phyloP scores from a whole-genome alignment of 1,140 invertebrate genomes.

The Metopolophium dirhodum region DNA sequence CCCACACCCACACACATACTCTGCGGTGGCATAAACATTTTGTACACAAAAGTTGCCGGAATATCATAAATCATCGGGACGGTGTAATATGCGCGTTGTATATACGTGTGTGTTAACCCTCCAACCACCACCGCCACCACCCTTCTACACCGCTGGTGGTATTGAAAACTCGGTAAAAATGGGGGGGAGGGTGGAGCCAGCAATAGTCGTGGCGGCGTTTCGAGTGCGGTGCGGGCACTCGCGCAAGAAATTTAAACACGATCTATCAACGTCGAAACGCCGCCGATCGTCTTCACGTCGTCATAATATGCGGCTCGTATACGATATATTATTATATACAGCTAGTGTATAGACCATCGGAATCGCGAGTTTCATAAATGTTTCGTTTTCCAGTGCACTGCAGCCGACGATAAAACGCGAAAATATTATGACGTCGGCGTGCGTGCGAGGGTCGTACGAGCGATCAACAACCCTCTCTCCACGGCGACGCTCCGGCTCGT shows the following conservation, averaged over 20 bases:
- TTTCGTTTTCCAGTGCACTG: not conserved
- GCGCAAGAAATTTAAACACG: slow-evolving; percentile 14
- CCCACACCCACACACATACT: not conserved
- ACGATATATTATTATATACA: not conserved
- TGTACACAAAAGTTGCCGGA: slow-evolving; percentile 29
- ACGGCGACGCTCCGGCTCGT: too few relatives aligned
- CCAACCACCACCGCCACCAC: too few relatives aligned
- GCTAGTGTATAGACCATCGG: not conserved
- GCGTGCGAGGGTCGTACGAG: not conserved
- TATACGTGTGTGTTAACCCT: not conserved
- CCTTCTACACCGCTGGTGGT: not conserved
- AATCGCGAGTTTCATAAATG: not conserved
- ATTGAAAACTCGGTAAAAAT: slow-evolving; percentile 8
- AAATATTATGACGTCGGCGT: not conserved
- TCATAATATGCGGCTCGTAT: not conserved
- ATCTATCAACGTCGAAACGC: slow-evolving; percentile 43
- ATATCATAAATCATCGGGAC: slow-evolving; percentile 51
- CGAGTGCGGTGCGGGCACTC: not conserved
- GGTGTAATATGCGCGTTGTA: not conserved
- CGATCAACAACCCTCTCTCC: not conserved
- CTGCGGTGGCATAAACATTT: not conserved
- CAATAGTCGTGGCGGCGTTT: not conserved
- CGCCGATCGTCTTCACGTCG: not conserved
- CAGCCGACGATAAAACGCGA: not conserved
- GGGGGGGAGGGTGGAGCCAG: not conserved